Base-by-base conservation (phyloP, 2,888 invertebrate genomes). In the Nemapogon koenigi region DNA sequence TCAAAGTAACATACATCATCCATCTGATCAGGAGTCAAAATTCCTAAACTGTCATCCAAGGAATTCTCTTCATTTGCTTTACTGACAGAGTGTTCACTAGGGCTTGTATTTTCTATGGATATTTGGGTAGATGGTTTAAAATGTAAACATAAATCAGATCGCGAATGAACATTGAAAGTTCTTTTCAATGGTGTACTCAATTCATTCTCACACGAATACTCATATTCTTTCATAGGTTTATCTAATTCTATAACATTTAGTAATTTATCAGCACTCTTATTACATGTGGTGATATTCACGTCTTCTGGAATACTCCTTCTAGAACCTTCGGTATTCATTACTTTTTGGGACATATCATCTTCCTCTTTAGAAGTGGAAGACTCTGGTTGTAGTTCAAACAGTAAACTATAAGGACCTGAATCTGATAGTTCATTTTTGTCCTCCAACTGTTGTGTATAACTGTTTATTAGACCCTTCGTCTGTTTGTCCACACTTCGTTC, bases 21-120 rank as follows among this genome's bases (percentile, higher is more conserved):
- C 91, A 94, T 92, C 67, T 93, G 92, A 69, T 92, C 91, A 0
- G 93, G 92, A 7, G 93, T 92, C 44, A 94, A 73, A 51, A 94
- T 93, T 3, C 93, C 93, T 49, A 93, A 75, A 52, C 91, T 90
- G 58, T 94, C 92, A 55, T 92, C 92, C 50, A 91, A 83, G 2
- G 92, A 93, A 59, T 90, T 89, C 57, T 91, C 87, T 61, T 90
- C 91, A 55, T 83, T 83, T 35, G 73, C 64, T 55, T 69, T 67
- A 44, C 59, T 75, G 33, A 68, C 43, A 28, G 79, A 79, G 47
- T 68, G 76, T 39, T 80, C 80, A 50, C 68, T 78, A 33, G 79
- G 78, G 53, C 75, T 76, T 46, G 62, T 50, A 45, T 72, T 75
- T 52, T 76, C 76, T 38, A 57, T 51, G 53, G 71, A 59, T 37